Percentiles rank a stretch among this genome's conserved stretches.
These are phyloP conservation scores for Drosophila sturtevanti DNA, from an alignment of 1,140 invertebrate species.

Conservation along the genomic window DNA sequence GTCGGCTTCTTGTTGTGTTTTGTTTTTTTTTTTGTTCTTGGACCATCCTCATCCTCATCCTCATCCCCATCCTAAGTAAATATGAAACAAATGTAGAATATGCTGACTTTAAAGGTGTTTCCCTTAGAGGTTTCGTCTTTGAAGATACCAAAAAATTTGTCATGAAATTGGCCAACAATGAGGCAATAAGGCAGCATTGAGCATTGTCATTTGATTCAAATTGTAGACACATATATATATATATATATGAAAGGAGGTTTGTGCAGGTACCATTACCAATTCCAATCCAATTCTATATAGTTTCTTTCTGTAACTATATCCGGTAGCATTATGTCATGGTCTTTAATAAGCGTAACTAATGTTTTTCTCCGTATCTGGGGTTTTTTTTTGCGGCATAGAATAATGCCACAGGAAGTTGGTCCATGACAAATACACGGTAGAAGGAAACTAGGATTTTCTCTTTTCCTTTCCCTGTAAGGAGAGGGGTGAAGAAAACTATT, in stretches of 20 bases:
- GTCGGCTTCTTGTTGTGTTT: conserved; percentile 30
- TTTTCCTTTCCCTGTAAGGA: no score
- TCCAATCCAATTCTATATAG: not conserved
- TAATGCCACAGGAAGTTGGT: conserved; percentile 58
- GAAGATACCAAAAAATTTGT: conserved; percentile 68
- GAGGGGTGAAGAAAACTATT: not conserved
- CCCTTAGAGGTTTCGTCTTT: conserved; percentile 9
- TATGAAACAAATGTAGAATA: conserved; percentile 70
- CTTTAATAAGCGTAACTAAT: conserved; percentile 63
- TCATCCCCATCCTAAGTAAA: conserved; percentile 50
- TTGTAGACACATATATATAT: conserved; percentile 41
- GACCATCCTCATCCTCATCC: conserved; percentile 13
- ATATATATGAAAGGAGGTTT: conserved; percentile 17
- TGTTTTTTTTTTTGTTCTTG: conserved; percentile 20
- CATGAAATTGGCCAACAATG: conserved; percentile 77
- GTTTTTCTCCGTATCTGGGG: not conserved
- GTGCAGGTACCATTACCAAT: conserved; percentile 34
- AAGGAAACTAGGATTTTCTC: conserved; percentile 6
- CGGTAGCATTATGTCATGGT: conserved; percentile 55
- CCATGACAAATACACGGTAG: conserved; percentile 17
- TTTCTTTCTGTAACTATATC: conserved; percentile 21
- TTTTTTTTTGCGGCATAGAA: conserved; percentile 53
- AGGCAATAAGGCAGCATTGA: conserved; percentile 31
- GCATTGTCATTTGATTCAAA: conserved; percentile 63
- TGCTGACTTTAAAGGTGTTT: conserved; percentile 56